phyloP scores from a whole-genome alignment of 2,888 invertebrate species.

The Notodonta dromedarius region DNA sequence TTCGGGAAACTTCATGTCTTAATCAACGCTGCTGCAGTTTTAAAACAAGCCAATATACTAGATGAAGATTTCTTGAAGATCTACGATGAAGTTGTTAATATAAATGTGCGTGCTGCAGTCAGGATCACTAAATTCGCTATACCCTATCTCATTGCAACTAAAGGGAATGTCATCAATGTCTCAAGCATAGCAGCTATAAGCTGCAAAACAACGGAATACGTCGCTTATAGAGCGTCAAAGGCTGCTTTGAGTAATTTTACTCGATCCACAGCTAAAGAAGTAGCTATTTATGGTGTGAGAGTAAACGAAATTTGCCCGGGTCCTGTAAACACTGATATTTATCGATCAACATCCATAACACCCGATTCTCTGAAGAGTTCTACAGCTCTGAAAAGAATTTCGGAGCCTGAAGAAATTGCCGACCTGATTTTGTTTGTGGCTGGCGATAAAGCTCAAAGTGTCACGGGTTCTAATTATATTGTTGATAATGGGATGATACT shows the following conservation, averaged over 20 bases:
- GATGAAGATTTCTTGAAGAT: slow-evolving; percentile 20
- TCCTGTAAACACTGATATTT: slow-evolving; percentile 72
- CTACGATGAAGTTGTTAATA: slow-evolving; percentile 35
- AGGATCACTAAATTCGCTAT: slow-evolving; percentile 37
- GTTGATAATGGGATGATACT: slow-evolving; percentile 28
- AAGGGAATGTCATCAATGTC: slow-evolving; percentile 48
- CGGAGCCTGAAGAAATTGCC: slow-evolving; percentile 25
- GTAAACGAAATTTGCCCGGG: slow-evolving; percentile 72
- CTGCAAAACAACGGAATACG: slow-evolving; percentile 84
- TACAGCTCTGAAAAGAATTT: neutral
- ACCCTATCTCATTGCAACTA: slow-evolving; percentile 43
- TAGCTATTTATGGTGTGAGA: slow-evolving; percentile 88
- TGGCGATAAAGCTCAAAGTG: slow-evolving; percentile 32
- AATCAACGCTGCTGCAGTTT: slow-evolving; percentile 22
- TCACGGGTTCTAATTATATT: slow-evolving; percentile 29
- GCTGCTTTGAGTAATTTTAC: slow-evolving; percentile 52
- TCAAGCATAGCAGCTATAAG: slow-evolving; percentile 54
- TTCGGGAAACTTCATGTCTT: slow-evolving; percentile 28
- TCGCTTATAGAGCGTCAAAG: slow-evolving; percentile 43
- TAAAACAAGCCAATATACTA: slow-evolving; percentile 13
- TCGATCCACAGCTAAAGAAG: slow-evolving; percentile 80
- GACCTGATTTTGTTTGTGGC: slow-evolving; percentile 33
- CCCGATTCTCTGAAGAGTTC: slow-evolving; percentile 37
- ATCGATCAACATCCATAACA: neutral
- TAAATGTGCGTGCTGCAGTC: slow-evolving; percentile 38